Conservation (phyloP, 2,113 vertebrate genomes). For the Oostethus manadensis region DNA sequence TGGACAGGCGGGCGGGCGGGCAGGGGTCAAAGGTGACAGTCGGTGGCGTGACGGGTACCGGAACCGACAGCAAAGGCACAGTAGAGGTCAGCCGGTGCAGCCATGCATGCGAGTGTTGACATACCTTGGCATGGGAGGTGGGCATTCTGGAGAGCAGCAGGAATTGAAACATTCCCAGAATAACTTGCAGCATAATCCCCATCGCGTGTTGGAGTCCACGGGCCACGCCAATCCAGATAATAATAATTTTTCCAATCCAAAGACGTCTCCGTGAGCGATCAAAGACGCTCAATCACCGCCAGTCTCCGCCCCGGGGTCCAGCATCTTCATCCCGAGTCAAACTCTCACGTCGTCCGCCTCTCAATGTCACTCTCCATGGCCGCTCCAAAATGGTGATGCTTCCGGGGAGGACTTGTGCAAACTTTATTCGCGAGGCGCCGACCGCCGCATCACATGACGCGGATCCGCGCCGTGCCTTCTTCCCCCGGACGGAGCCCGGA, state of each 20-base stretch:
- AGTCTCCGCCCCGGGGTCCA: constrained; percentile 45
- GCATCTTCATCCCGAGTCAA: constrained; percentile 35
- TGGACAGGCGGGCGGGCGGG: too few relatives aligned
- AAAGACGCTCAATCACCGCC: constrained; percentile 43
- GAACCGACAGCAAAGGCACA: too few relatives aligned
- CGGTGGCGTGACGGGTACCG: too few relatives aligned
- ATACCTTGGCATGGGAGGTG: constrained; percentile 72
- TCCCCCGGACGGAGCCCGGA: constrained; percentile 15
- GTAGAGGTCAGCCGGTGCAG: too few relatives aligned
- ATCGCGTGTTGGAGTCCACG: constrained; percentile 70
- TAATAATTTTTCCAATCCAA: constrained; percentile 42
- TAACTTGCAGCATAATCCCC: constrained; percentile 78
- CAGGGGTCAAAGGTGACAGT: too few relatives aligned
- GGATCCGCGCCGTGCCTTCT: not conserved
- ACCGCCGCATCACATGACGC: too few relatives aligned
- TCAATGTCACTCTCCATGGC: not conserved
- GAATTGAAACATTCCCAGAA: constrained; percentile 80
- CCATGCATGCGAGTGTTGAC: too few relatives aligned
- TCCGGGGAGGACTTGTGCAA: not conserved
- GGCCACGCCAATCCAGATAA: constrained; percentile 44
- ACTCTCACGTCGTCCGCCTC: not conserved
- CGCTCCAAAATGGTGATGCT: not conserved
- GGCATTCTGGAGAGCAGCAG: constrained; percentile 74
- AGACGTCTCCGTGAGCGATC: constrained; percentile 31
- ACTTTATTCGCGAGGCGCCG: not conserved